phyloP scores from a whole-genome alignment of 2,113 vertebrate species.

The Cyanocitta stelleri region DNA sequence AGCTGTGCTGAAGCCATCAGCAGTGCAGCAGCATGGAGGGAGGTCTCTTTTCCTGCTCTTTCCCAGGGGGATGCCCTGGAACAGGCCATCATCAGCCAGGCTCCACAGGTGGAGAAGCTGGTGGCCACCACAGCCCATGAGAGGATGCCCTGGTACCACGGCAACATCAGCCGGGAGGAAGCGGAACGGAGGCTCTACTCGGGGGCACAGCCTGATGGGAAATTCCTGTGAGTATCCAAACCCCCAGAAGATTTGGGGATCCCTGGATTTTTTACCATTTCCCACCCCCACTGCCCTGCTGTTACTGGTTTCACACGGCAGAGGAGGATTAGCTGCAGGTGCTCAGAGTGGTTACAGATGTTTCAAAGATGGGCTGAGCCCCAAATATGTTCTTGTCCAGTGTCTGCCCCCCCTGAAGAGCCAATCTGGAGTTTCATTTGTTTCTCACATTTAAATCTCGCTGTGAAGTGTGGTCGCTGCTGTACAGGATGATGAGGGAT shows the following conservation, averaged over 20 bases:
- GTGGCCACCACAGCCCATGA: slow-evolving; percentile 93
- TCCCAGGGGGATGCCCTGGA: slow-evolving; percentile 89
- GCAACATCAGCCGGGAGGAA: slow-evolving; percentile 77
- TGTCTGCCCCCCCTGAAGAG: background rate
- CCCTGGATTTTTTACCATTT: background rate
- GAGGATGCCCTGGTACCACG: slow-evolving; percentile 92
- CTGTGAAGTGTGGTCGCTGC: background rate
- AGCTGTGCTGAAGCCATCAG: background rate
- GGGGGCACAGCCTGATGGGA: slow-evolving; percentile 87
- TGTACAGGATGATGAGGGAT: background rate
- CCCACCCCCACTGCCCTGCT: background rate
- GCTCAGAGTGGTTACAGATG: background rate
- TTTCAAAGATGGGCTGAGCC: background rate
- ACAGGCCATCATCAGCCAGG: slow-evolving; percentile 94
- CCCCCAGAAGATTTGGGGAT: accelerated
- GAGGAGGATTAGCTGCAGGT: background rate
- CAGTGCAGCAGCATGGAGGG: background rate
- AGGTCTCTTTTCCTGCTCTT: background rate
- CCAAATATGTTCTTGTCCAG: background rate
- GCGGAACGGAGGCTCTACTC: slow-evolving; percentile 86
- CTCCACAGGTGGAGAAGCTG: slow-evolving; percentile 93
- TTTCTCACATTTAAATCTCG: background rate
- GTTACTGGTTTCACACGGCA: accelerated
- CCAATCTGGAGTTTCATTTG: background rate
- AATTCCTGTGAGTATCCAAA: slow-evolving; percentile 85